Evolutionary conservation across 1,140 invertebrate species (phyloP).

Genomic region (Zaprionus inermis): DNA sequence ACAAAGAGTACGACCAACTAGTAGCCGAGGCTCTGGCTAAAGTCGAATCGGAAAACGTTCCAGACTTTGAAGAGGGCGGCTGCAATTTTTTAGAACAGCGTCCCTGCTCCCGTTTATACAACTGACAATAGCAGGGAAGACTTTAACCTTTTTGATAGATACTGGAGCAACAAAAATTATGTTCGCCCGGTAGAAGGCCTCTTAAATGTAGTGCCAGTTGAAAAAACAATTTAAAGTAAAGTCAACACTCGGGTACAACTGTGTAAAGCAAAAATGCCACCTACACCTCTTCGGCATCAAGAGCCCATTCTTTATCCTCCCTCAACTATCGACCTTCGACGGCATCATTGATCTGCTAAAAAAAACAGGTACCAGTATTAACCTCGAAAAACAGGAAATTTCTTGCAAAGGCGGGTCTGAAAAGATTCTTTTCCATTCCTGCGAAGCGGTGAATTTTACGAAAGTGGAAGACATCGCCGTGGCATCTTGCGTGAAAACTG

Average conservation of each 20-base stretch:
- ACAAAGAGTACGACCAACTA: neutral
- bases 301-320: constrained; percentile 1
- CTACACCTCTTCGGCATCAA: constrained; percentile 1
- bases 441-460: too few relatives aligned
- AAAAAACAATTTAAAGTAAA: constrained; percentile 5
- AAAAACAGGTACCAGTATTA: neutral
- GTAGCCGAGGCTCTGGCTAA: neutral
- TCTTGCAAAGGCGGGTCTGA: neutral
- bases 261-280: neutral
- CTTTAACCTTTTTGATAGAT: neutral
- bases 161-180: constrained; percentile 1
- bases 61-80: neutral
- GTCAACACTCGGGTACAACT: neutral
- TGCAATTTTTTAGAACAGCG: neutral
- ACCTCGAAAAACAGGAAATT: constrained; percentile 4
- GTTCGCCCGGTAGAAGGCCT: neutral
- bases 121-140: constrained; percentile 2
- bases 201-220: constrained; percentile 5
- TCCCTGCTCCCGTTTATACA: constrained; percentile 1
- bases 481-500: too few relatives aligned
- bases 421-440: too few relatives aligned
- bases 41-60: neutral
- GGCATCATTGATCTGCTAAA: neutral
- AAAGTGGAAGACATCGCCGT: too few relatives aligned
- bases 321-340: constrained; percentile 3